Evolutionary conservation across 53 echinoderm and acorn worm genomes (phyloP).

Genomic region (Antedon mediterranea): DNA sequence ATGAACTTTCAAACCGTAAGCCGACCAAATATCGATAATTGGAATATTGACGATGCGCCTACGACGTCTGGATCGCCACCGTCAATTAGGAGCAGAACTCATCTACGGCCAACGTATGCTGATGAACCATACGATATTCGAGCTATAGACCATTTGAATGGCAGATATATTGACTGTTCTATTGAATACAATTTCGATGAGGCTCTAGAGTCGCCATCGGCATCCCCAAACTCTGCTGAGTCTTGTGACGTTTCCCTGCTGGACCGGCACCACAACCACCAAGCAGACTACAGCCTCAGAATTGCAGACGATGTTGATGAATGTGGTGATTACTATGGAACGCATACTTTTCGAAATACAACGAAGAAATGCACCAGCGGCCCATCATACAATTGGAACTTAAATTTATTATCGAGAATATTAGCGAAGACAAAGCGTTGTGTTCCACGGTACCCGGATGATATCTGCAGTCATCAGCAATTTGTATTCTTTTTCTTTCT

Average conservation of each 20-base stretch:
- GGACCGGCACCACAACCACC: too few species aligned
- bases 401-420: not conserved
- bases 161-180: not conserved
- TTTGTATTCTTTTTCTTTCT: not conserved
- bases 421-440: not conserved
- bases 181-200: not conserved
- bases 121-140: not conserved
- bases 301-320: not conserved
- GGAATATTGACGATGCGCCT: too few species aligned
- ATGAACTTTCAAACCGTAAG: too few species aligned
- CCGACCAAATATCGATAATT: too few species aligned
- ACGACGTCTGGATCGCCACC: too few species aligned
- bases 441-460: not conserved
- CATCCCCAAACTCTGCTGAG: not conserved
- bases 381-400: not conserved
- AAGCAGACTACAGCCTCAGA: too few species aligned
- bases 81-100: not conserved
- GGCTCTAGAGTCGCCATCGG: not conserved
- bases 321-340: not conserved
- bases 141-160: not conserved
- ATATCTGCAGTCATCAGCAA: not conserved
- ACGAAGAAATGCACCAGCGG: not conserved
- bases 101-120: not conserved
- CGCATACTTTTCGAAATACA: not conserved
- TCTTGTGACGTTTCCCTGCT: not conserved